phyloP scores from a whole-genome alignment of 2,797 vertebrate species.

The Spinibarbus caldwelli region DNA sequence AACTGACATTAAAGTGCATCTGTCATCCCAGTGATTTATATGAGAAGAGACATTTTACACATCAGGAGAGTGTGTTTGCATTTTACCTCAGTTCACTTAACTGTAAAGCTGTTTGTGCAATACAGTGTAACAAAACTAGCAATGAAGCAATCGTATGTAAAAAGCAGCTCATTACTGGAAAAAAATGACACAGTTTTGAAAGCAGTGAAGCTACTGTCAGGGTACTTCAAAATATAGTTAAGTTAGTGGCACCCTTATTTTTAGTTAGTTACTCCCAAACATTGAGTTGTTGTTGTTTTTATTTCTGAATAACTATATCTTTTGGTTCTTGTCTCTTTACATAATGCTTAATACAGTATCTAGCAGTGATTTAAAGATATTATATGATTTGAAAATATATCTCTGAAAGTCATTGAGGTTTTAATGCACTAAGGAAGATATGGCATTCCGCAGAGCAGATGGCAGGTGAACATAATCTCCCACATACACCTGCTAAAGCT shows the following conservation, averaged over 20 bases:
- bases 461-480: constrained; percentile 35
- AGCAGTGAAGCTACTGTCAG: too few species aligned
- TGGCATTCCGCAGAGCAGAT: constrained; percentile 23
- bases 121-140: too few species aligned
- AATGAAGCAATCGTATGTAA: too few species aligned
- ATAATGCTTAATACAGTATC: not conserved
- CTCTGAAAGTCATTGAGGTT: constrained; percentile 19
- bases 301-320: not conserved
- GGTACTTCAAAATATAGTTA: too few species aligned
- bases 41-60: too few species aligned
- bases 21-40: too few species aligned
- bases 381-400: constrained; percentile 6
- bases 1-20: too few species aligned
- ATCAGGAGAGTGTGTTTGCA: too few species aligned
- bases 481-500: constrained; percentile 33
- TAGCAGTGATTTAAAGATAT: not conserved
- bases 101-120: too few species aligned
- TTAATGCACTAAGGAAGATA: not conserved
- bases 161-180: too few species aligned
- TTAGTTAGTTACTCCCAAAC: not conserved
- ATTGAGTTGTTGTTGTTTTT: not conserved
- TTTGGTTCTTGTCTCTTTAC: not conserved
- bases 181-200: too few species aligned
- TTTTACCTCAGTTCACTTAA: too few species aligned
- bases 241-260: not conserved